These are phyloP conservation scores for Aspidiotus rigidus DNA, from an alignment of 2,888 invertebrate genomes.

Conservation along the genomic window DNA sequence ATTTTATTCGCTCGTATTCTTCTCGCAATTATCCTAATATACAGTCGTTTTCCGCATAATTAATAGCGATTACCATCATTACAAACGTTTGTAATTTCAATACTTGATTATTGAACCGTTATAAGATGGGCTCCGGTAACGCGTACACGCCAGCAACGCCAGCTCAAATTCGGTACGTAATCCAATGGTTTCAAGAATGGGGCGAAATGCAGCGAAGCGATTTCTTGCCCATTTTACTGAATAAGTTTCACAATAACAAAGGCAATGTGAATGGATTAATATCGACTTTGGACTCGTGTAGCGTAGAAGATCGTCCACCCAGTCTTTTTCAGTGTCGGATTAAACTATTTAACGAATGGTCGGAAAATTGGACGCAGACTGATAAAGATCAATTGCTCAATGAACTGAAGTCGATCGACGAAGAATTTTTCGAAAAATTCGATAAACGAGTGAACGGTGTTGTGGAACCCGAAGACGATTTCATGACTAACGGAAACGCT, in stretches of 20 bases:
- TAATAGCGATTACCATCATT: too few species aligned
- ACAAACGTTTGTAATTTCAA: too few species aligned
- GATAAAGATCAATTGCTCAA: conserved; percentile 61
- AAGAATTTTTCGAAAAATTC: conserved; percentile 59
- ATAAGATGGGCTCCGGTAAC: conserved; percentile 37
- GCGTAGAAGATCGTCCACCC: conserved; percentile 60
- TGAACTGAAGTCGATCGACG: conserved; percentile 61
- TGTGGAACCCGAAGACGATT: conserved; percentile 4
- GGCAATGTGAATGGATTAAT: conserved; percentile 65
- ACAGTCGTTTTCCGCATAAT: too few species aligned
- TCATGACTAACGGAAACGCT: conserved; percentile 17
- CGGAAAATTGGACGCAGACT: conserved; percentile 63
- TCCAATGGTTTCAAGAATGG: conserved; percentile 83
- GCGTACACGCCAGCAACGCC: conserved; percentile 48
- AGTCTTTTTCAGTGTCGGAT: conserved; percentile 75
- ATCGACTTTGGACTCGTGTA: conserved; percentile 56
- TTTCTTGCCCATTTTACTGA: conserved; percentile 66
- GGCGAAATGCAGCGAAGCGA: conserved; percentile 78
- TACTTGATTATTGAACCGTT: too few species aligned
- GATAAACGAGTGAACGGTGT: conserved; percentile 40
- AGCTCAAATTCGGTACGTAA: conserved; percentile 68
- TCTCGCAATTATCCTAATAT: too few species aligned
- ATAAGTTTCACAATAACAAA: conserved; percentile 52
- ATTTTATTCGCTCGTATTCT: too few species aligned
- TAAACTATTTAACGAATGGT: conserved; percentile 78